Base-by-base conservation (phyloP, 2,888 invertebrate genomes). In the Aspidiotus destructor region DNA sequence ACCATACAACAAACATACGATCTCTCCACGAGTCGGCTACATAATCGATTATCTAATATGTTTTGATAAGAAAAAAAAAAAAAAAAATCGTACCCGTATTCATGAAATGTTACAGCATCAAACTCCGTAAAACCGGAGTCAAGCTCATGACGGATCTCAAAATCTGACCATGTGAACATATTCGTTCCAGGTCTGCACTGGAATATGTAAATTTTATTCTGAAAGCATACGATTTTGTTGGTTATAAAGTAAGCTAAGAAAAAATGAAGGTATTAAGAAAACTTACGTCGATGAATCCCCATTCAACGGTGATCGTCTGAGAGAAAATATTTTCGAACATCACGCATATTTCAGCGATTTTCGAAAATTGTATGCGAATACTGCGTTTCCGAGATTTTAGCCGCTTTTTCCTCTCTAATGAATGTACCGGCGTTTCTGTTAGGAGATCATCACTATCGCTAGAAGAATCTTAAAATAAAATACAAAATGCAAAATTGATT, bases 151-250 rank as follows among this genome's bases (percentile, higher is more conserved):
- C 83, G 78, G 42, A 92, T 76, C 74, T 92, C 92, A 73, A 86
- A 88, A 69, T 90, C 87, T 0, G 84, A 85, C 84, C 89, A 90
- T 0, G 81, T 77, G 72, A 86, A 84, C 41, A 87, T 75, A 0
- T 86, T 85, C 0, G 90, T 90, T 64, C 92, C 84, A 0, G 89
- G 88, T 8, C 91, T 82, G 1, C 87, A 86, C 84, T 92, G 88
- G n/a, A 88, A 77, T 11, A 88, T 75, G 75, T 81, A 86, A 70
- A 87, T 78, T 10, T 79, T 78, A n/a, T 79, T 78, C 82, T 84
- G 74, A 63, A 78, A 76, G 68, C 61, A 60, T 40, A n/a, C 28
- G 11, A 42, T 28, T 61, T 40, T 40, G 13, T 7, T 11, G 10
- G 40, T 15, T 3, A 42, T 8, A 61, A 28, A 15, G 58, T 60